Percentiles rank a stretch among this genome's conserved stretches.
These are phyloP conservation scores for Lasioglossum vierecki DNA, from an alignment of 2,888 invertebrate genomes.

Conservation along the genomic window DNA sequence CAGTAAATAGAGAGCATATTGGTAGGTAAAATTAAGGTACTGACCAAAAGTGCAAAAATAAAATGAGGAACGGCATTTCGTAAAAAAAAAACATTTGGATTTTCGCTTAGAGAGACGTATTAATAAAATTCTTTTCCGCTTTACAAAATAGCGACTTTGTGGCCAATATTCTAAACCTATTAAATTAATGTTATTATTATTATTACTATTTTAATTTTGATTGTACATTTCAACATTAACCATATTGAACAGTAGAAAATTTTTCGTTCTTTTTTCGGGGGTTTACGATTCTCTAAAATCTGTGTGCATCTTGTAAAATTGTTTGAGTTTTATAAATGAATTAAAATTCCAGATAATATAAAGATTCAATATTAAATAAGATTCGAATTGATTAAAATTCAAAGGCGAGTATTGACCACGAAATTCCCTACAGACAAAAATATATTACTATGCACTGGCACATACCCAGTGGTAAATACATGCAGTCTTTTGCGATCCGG, in stretches of 20 bases:
- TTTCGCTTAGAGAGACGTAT: constrained; percentile 55
- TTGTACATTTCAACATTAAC: neutral
- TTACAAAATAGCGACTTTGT: constrained; percentile 34
- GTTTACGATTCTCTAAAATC: neutral
- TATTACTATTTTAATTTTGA: neutral
- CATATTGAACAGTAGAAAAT: neutral
- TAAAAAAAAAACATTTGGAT: constrained; percentile 62
- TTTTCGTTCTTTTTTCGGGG: neutral
- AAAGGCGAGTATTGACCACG: constrained; percentile 24
- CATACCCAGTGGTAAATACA: constrained; percentile 62
- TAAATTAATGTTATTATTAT: neutral
- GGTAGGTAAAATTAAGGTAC: constrained; percentile 2
- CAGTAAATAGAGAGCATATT: constrained; percentile 8
- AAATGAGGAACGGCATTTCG: constrained; percentile 56
- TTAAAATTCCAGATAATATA: neutral
- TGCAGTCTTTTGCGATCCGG: constrained; percentile 71
- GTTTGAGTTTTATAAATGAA: neutral
- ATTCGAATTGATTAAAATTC: neutral
- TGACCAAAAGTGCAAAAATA: constrained; percentile 16
- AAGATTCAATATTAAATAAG: neutral
- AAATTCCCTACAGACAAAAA: constrained; percentile 39
- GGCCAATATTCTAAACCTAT: constrained; percentile 27
- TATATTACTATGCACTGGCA: constrained; percentile 71
- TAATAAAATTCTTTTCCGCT: constrained; percentile 28
- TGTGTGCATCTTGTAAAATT: neutral